Percentiles rank a stretch among this genome's conserved stretches.
phyloP scores from a whole-genome alignment of 2,888 invertebrate genomes.

The Sthenelais limicola region DNA sequence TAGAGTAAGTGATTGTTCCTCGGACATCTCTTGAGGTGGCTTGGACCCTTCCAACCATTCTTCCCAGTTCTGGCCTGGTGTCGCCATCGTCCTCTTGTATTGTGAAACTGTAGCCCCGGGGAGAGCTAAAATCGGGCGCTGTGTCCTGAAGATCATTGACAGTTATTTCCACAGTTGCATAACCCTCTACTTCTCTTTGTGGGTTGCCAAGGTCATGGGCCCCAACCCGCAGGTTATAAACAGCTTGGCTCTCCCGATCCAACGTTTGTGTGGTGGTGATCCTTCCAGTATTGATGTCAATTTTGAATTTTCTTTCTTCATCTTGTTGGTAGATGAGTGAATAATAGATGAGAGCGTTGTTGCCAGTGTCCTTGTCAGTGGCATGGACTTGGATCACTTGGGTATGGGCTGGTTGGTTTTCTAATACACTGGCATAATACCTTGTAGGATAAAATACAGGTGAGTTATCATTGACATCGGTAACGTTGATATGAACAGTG shows the following conservation, averaged over 20 bases:
- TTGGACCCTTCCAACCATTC: slow-evolving; percentile 84
- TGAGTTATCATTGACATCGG: slow-evolving; percentile 93
- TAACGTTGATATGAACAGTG: slow-evolving; percentile 84
- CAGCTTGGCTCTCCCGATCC: slow-evolving; percentile 84
- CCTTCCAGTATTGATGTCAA: slow-evolving; percentile 76
- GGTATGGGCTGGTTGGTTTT: slow-evolving; percentile 76
- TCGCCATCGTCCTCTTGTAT: slow-evolving; percentile 86
- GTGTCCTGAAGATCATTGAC: slow-evolving; percentile 56
- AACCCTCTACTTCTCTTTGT: slow-evolving; percentile 42
- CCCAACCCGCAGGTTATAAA: slow-evolving; percentile 84
- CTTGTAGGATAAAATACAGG: slow-evolving; percentile 92
- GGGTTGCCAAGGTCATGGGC: slow-evolving; percentile 76
- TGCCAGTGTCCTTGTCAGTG: slow-evolving; percentile 87
- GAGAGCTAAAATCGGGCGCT: slow-evolving; percentile 76
- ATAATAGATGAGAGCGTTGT: slow-evolving; percentile 88
- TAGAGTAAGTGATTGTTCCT: slow-evolving; percentile 68
- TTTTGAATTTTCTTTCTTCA: slow-evolving; percentile 76
- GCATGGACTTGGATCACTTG: slow-evolving; percentile 85
- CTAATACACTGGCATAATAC: slow-evolving; percentile 85
- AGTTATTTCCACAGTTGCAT: slow-evolving; percentile 57
- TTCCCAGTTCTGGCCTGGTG: slow-evolving; percentile 76
- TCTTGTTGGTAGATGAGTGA: slow-evolving; percentile 78
- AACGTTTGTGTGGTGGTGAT: slow-evolving; percentile 85
- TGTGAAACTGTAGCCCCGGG: slow-evolving; percentile 80
- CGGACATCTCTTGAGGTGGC: slow-evolving; percentile 53